phyloP scores from a whole-genome alignment of 2,888 invertebrate genomes.

The Microctonus hyperodae region DNA sequence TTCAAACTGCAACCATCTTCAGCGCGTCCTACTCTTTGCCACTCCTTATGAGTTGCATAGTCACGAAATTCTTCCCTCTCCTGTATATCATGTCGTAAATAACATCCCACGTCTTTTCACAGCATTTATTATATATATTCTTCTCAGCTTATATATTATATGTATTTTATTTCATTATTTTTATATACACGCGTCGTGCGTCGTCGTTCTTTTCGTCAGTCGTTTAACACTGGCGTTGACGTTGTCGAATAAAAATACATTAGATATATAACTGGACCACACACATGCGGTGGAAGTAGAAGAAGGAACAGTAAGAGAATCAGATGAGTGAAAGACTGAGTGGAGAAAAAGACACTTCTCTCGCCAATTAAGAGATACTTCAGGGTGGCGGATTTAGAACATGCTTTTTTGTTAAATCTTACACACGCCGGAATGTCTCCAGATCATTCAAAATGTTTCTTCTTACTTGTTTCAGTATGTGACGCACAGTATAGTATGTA shows the following conservation, averaged over 20 bases:
- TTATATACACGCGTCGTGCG: conserved; percentile 1
- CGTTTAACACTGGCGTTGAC: conserved; percentile 58
- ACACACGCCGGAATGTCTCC: neutral
- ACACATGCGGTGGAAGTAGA: conserved; percentile 42
- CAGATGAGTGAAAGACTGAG: neutral
- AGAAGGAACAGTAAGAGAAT: conserved; percentile 7
- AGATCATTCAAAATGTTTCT: conserved; percentile 5
- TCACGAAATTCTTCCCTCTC: conserved; percentile 16
- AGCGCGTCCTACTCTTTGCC: conserved; percentile 11
- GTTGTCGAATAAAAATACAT: conserved; percentile 58
- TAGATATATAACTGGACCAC: conserved; percentile 53
- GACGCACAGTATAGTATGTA: neutral
- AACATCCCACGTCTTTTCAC: conserved; percentile 42
- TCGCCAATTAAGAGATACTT: conserved; percentile 50
- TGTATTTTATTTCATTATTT: neutral
- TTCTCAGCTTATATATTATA: no score
- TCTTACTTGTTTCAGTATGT: neutral
- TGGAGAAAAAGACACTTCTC: conserved; percentile 20
- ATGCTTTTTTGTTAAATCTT: conserved; percentile 15
- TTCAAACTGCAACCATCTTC: conserved; percentile 14
- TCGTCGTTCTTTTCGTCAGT: conserved; percentile 52
- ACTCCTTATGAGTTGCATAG: conserved; percentile 26
- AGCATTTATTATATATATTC: neutral
- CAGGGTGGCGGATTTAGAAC: conserved; percentile 25
- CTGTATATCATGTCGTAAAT: conserved; percentile 48